phyloP scores from a whole-genome alignment of 2,888 invertebrate species.

The Trisateles emortualis region DNA sequence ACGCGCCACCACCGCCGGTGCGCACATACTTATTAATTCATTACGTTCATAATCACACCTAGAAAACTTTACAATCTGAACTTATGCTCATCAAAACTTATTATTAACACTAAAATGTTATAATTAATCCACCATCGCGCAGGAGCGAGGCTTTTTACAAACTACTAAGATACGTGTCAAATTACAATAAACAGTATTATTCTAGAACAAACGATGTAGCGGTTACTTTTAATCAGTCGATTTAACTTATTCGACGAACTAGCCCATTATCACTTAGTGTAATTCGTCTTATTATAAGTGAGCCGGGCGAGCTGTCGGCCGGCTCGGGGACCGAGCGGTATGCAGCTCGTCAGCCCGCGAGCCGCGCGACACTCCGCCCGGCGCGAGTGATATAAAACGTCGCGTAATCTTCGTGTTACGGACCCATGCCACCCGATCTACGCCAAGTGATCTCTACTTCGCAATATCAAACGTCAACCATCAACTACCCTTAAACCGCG shows the following conservation, averaged over 20 bases:
- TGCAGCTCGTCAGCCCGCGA: constrained; percentile 36
- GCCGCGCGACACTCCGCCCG: constrained; percentile 20
- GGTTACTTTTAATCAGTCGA: constrained; percentile 63
- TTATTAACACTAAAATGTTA: constrained; percentile 54
- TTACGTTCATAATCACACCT: constrained; percentile 63
- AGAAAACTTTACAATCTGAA: constrained; percentile 56
- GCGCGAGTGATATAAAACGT: constrained; percentile 25
- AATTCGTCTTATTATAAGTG: constrained; percentile 37
- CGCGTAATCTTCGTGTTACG: constrained; percentile 28
- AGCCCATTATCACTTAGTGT: constrained; percentile 45
- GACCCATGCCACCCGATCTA: constrained; percentile 25
- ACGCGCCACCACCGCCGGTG: constrained; percentile 22
- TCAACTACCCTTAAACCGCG: constrained; percentile 36
- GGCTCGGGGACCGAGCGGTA: constrained; percentile 19
- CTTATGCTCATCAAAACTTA: constrained; percentile 60
- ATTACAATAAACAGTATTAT: constrained; percentile 38
- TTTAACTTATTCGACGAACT: constrained; percentile 54
- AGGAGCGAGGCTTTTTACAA: constrained; percentile 21
- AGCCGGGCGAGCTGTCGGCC: constrained; percentile 17
- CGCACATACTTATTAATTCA: constrained; percentile 42
- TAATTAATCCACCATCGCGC: constrained; percentile 37
- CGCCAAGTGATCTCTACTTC: constrained; percentile 34
- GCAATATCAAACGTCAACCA: constrained; percentile 29
- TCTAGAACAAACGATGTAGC: constrained; percentile 38
- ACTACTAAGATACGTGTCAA: constrained; percentile 33